Evolutionary conservation across 2,888 invertebrate genomes (phyloP).

Genomic region (Taenaris catops): DNA sequence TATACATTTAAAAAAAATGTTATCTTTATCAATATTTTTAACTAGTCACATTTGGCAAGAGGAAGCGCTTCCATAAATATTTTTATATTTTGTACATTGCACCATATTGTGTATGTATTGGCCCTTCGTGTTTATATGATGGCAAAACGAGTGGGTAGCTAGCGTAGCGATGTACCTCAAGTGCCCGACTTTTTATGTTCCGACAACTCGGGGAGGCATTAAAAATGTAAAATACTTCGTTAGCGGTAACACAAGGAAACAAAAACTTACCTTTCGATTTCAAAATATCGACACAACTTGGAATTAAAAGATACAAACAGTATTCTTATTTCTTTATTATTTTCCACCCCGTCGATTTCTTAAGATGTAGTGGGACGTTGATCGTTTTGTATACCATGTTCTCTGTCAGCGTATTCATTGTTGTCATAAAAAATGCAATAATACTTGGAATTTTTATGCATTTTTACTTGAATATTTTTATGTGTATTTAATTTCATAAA

Average conservation of each 20-base stretch:
- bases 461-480: no score
- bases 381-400: not conserved
- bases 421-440: no score
- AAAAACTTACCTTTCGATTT: conserved; percentile 12
- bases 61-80: no score
- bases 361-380: conserved; percentile 1
- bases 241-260: conserved; percentile 11
- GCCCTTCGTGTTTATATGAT: not conserved
- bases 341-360: conserved; percentile 1
- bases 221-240: conserved; percentile 17
- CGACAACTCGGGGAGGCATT: conserved; percentile 7
- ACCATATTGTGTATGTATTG: not conserved
- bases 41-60: no score
- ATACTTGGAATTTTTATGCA: no score
- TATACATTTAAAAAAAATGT: no score
- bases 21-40: no score
- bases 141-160: conserved; percentile 1
- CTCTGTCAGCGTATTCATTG: not conserved
- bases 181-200: conserved; percentile 7
- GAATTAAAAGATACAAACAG: conserved; percentile 3
- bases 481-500: no score
- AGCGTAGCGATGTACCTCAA: conserved; percentile 6
- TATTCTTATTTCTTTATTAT: conserved; percentile 1
- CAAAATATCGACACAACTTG: conserved; percentile 7
- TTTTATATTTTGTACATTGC: no score